Evolutionary conservation across 53 echinoderm and acorn worm species (phyloP).

Genomic region (Actinopyga echinites): DNA sequence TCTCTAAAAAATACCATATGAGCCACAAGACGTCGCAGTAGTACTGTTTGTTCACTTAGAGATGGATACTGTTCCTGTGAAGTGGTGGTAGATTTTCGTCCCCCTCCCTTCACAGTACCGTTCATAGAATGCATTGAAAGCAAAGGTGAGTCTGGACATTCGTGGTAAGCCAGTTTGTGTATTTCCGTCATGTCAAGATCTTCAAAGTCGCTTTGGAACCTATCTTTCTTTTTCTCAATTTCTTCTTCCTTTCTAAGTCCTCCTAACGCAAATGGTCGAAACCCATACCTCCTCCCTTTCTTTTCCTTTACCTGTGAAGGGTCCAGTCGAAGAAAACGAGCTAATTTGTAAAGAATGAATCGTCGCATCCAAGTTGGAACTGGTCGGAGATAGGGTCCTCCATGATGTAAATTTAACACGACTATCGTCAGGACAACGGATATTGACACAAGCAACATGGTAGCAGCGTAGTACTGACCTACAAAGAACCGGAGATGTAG

Average conservation of each 20-base stretch:
- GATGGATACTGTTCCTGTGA: conserved; percentile 28
- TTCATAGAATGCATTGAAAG: conserved; percentile 50
- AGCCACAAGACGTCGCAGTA: conserved; percentile 69
- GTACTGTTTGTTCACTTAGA: conserved; percentile 60
- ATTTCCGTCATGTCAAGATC: conserved; percentile 57
- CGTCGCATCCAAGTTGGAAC: conserved; percentile 70
- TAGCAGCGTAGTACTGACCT: conserved; percentile 98
- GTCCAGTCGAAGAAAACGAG: conserved; percentile 60
- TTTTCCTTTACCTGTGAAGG: neutral
- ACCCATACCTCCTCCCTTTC: neutral
- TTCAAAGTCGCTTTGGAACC: neutral
- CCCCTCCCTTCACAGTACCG: conserved; percentile 27
- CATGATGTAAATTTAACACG: conserved; percentile 89
- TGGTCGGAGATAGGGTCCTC: conserved; percentile 78
- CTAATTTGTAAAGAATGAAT: conserved; percentile 62
- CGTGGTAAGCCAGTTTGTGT: conserved; percentile 50
- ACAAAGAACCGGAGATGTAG: neutral
- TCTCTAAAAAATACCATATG: conserved; percentile 68
- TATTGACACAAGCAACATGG: conserved; percentile 94
- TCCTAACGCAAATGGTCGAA: conserved; percentile 1
- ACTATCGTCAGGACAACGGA: conserved; percentile 90
- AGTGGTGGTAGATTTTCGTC: conserved; percentile 1
- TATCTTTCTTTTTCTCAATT: conserved; percentile 19
- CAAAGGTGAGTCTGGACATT: conserved; percentile 66
- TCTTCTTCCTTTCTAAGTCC: conserved; percentile 27